Evolutionary conservation across 2,113 vertebrate genomes (phyloP).

Genomic region (Equus quagga): DNA sequence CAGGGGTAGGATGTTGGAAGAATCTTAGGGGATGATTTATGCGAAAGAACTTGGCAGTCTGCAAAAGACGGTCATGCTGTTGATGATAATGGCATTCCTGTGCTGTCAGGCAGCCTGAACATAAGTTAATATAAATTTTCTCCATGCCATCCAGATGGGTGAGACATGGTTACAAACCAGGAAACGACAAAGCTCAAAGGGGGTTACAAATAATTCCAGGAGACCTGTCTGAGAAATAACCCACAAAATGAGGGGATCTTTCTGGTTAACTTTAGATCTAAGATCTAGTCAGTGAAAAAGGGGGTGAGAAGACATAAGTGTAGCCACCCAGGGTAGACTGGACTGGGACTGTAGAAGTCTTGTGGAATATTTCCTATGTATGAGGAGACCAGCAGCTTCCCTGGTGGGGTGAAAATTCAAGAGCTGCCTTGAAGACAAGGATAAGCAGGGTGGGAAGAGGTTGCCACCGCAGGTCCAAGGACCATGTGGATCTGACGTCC

Average conservation of each 20-base stretch:
- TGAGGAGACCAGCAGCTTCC: not conserved
- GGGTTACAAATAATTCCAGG: not conserved
- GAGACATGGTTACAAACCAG: not conserved
- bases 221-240: not conserved
- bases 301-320: not conserved
- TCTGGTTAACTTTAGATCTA: not conserved
- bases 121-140: not conserved
- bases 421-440: not conserved
- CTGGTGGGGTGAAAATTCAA: not conserved
- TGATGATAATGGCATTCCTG: not conserved
- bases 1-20: not conserved
- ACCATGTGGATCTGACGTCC: too few relatives aligned
- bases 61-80: not conserved
- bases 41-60: not conserved
- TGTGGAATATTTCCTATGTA: too few relatives aligned
- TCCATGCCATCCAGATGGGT: too few relatives aligned
- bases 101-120: not conserved
- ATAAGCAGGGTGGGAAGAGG: not conserved
- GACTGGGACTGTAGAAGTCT: not conserved
- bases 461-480: rapidly evolving
- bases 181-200: not conserved
- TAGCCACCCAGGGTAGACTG: not conserved
- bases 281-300: not conserved
- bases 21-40: not conserved
- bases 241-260: not conserved